Conservation (phyloP, 2,797 vertebrate species). For the Chrysocyon brachyurus region DNA sequence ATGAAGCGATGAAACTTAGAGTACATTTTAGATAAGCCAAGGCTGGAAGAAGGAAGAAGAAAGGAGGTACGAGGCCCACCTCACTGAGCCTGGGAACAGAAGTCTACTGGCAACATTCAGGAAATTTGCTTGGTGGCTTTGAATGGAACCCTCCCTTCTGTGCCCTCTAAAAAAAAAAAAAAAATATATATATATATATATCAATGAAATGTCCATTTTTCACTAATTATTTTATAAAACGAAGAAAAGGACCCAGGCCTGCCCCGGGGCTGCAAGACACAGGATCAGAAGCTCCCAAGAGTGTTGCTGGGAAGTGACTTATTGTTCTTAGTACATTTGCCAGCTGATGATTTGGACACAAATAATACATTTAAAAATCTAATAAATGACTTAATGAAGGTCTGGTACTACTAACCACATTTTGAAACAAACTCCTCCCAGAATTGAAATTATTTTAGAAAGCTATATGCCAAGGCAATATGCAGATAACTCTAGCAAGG, state of each 20-base stretch:
- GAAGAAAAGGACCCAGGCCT: neutral
- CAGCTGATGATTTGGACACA: neutral
- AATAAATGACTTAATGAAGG: neutral
- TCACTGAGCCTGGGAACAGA: neutral
- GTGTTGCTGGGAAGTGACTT: neutral
- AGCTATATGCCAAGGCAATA: neutral
- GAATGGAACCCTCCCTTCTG: neutral
- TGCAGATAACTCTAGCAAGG: neutral
- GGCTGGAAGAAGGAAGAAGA: neutral
- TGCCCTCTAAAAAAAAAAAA: neutral
- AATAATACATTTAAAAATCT: neutral
- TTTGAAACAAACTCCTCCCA: neutral
- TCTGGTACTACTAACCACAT: neutral
- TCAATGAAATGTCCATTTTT: neutral
- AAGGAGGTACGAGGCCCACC: neutral
- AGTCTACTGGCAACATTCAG: neutral
- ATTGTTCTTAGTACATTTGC: neutral
- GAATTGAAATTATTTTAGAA: neutral
- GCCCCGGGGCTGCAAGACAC: neutral
- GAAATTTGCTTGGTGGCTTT: neutral
- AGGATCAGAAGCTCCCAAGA: neutral
- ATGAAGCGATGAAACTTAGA: neutral
- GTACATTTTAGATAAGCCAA: neutral
- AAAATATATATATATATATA: too few relatives aligned
- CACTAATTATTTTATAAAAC: neutral